phyloP scores from a whole-genome alignment of 1,140 invertebrate species.

The Amphibalanus amphitrite region DNA sequence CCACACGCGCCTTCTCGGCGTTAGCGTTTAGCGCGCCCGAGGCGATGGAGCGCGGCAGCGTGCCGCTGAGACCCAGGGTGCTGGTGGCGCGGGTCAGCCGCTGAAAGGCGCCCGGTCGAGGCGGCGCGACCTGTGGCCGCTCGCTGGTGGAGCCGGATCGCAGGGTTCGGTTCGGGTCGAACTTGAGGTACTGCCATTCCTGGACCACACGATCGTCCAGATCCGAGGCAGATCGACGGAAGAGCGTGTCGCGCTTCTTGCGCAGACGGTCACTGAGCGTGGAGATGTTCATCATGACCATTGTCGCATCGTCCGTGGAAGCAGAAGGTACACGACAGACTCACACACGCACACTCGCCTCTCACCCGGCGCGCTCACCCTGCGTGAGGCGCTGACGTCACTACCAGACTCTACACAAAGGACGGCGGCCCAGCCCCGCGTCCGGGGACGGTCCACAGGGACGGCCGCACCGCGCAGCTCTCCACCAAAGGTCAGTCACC shows the following conservation, averaged over 20 bases:
- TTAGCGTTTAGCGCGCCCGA: neutral
- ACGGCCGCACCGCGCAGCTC: no score
- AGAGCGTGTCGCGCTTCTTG: conserved; percentile 3
- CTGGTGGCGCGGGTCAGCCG: conserved; percentile 1
- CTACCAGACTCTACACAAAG: no score
- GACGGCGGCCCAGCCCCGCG: no score
- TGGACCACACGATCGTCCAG: neutral
- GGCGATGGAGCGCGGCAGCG: neutral
- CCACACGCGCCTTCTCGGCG: neutral
- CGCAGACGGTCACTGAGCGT: neutral
- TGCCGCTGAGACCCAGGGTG: neutral
- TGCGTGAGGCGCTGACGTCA: no score
- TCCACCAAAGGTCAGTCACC: no score
- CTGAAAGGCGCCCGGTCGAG: neutral
- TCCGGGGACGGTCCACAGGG: no score
- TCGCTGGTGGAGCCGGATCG: neutral
- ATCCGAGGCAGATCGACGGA: neutral
- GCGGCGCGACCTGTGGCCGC: neutral
- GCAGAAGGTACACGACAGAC: neutral
- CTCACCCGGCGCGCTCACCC: no score
- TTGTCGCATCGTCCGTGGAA: neutral
- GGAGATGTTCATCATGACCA: conserved; percentile 5
- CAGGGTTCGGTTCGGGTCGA: neutral
- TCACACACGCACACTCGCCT: no score
- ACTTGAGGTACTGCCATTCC: conserved; percentile 3